Conservation (phyloP, 2,888 invertebrate species). For the Lasioglossum calceatum region DNA sequence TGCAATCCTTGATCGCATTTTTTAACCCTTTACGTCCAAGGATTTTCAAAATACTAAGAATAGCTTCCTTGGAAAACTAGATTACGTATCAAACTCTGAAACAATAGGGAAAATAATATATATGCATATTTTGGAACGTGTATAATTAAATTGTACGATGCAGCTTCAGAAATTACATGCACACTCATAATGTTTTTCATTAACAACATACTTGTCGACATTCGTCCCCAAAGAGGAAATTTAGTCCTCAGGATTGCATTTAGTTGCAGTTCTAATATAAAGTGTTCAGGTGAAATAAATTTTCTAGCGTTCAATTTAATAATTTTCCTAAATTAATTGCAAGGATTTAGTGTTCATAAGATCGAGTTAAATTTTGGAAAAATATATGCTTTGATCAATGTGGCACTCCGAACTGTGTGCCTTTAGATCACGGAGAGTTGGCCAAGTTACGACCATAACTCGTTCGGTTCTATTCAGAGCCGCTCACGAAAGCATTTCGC, state of each 20-base stretch:
- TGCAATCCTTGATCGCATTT: neutral
- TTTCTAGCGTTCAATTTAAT: neutral
- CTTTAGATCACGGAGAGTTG: neutral
- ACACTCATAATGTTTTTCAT: too few species aligned
- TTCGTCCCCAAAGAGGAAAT: too few species aligned
- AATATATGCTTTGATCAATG: neutral
- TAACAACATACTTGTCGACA: too few species aligned
- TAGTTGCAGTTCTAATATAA: neutral
- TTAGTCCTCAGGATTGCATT: too few species aligned
- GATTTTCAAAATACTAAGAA: too few species aligned
- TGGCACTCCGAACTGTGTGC: neutral
- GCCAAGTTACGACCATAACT: slow-evolving; percentile 6
- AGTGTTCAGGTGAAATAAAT: neutral
- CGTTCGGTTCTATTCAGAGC: neutral
- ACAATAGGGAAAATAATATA: too few species aligned
- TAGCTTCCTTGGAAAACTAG: too few species aligned
- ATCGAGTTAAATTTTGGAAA: neutral
- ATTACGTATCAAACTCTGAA: too few species aligned
- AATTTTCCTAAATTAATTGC: neutral
- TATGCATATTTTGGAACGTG: too few species aligned
- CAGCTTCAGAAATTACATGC: too few species aligned
- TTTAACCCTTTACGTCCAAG: neutral
- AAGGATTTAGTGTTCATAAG: neutral
- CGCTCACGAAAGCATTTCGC: slow-evolving; percentile 8
- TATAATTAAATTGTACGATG: too few species aligned